Conservation (phyloP, 2,113 vertebrate genomes). For the Stigmatopora argus region DNA sequence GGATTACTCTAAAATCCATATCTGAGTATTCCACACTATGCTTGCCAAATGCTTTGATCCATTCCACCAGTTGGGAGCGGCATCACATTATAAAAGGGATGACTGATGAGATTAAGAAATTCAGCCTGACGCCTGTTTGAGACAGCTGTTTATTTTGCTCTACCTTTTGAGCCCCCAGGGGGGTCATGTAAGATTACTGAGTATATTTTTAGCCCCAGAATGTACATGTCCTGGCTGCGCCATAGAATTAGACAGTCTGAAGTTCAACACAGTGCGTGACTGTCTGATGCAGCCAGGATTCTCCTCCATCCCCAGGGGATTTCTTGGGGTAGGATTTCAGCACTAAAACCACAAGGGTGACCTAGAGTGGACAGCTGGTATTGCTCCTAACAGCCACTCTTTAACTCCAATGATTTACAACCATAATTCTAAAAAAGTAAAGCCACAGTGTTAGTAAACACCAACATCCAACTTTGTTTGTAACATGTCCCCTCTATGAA, state of each 20-base stretch:
- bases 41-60: conserved; percentile 7
- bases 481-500: background rate
- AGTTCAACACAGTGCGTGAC: conserved; percentile 23
- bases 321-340: conserved; percentile 51
- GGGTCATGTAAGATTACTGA: conserved; percentile 38
- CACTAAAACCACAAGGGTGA: conserved; percentile 27
- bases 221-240: conserved; percentile 35
- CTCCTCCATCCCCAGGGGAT: conserved; percentile 31
- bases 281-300: conserved; percentile 23
- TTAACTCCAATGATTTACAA: conserved; percentile 21
- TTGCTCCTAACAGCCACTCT: conserved; percentile 21
- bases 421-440: background rate
- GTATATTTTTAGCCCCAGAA: conserved; percentile 50
- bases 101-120: conserved; percentile 50
- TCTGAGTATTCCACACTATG: conserved; percentile 9
- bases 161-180: conserved; percentile 53
- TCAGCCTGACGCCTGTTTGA: conserved; percentile 27
- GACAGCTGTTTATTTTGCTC: conserved; percentile 53
- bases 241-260: conserved; percentile 47
- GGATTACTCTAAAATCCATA: background rate
- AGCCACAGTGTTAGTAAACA: background rate
- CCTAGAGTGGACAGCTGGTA: conserved; percentile 45
- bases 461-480: background rate
- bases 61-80: conserved; percentile 5
- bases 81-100: conserved; percentile 29